Percentiles rank a stretch among this genome's conserved stretches.
These are phyloP conservation scores for Bergia sp. DNA, from an alignment of 92 coral and sea anemone species.

Conservation along the genomic window DNA sequence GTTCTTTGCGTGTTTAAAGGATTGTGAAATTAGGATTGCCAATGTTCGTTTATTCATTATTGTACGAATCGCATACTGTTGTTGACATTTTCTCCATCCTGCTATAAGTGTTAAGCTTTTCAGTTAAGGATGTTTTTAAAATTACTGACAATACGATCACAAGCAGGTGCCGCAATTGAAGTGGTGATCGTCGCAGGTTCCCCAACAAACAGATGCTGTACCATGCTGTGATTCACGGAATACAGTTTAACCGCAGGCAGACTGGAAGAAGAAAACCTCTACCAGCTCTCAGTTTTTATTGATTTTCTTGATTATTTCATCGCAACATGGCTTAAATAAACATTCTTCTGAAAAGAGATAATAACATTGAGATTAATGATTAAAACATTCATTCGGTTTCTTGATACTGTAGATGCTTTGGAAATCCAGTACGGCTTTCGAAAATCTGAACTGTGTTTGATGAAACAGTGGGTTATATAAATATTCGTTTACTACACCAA, in stretches of 20 bases:
- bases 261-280: not conserved
- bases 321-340: not conserved
- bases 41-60: not conserved
- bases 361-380: not conserved
- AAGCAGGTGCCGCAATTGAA: not conserved
- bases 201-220: not conserved
- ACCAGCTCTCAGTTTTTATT: not conserved
- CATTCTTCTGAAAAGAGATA: not conserved
- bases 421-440: not conserved
- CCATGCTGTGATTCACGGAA: not conserved
- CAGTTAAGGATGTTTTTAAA: not conserved
- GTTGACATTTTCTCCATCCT: not conserved
- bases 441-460: not conserved
- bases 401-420: not conserved
- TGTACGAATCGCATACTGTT: not conserved
- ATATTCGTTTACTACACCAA: not conserved
- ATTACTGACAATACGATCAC: not conserved
- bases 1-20: not conserved
- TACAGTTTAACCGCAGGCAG: not conserved
- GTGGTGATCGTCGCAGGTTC: not conserved
- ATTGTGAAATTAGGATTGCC: not conserved
- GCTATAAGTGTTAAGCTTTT: slow-evolving; percentile 9
- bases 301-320: not conserved
- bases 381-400: not conserved
- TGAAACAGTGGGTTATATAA: not conserved